Percentiles rank a stretch among this genome's conserved stretches.
Evolutionary conservation across 2,113 vertebrate genomes (phyloP).

Genomic region (Poecilia latipinna): DNA sequence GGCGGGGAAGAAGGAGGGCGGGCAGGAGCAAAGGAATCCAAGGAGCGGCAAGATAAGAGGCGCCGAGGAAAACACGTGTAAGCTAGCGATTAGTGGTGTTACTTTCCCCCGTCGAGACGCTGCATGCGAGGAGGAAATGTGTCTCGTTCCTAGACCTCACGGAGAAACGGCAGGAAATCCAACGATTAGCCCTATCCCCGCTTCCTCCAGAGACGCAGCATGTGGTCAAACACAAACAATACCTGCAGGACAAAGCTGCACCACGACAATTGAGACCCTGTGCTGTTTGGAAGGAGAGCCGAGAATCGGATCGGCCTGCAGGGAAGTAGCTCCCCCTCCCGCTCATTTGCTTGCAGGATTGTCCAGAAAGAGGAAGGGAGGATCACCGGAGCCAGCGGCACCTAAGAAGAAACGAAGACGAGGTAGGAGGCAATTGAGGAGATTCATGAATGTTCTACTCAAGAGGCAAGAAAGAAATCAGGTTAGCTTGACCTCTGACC

Average conservation of each 20-base stretch:
- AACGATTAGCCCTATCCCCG: conserved; percentile 60
- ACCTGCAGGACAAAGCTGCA: conserved; percentile 44
- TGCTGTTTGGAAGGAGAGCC: conserved; percentile 22
- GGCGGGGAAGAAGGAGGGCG: conserved; percentile 6
- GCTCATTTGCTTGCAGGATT: not conserved
- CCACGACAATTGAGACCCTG: conserved; percentile 14
- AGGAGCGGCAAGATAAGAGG: conserved; percentile 38
- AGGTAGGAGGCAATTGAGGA: conserved; percentile 41
- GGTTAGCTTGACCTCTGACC: not conserved
- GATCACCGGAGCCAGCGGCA: not conserved
- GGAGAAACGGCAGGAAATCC: conserved; percentile 46
- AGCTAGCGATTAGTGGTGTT: conserved; percentile 46
- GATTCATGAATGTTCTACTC: not conserved
- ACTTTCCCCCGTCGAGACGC: conserved; percentile 39
- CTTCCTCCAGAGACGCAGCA: conserved; percentile 41
- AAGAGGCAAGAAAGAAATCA: not conserved
- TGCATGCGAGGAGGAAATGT: conserved; percentile 25
- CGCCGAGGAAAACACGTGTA: conserved; percentile 25
- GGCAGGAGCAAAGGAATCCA: conserved; percentile 33
- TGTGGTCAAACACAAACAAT: conserved; percentile 57
- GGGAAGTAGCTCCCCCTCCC: conserved; percentile 4
- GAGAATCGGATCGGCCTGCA: conserved; percentile 9
- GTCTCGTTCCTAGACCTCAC: conserved; percentile 26
- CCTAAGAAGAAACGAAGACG: conserved; percentile 51
- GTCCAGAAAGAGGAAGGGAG: conserved; percentile 41